Conservation (phyloP, 2,113 vertebrate genomes). For the Syngnathus floridae region DNA sequence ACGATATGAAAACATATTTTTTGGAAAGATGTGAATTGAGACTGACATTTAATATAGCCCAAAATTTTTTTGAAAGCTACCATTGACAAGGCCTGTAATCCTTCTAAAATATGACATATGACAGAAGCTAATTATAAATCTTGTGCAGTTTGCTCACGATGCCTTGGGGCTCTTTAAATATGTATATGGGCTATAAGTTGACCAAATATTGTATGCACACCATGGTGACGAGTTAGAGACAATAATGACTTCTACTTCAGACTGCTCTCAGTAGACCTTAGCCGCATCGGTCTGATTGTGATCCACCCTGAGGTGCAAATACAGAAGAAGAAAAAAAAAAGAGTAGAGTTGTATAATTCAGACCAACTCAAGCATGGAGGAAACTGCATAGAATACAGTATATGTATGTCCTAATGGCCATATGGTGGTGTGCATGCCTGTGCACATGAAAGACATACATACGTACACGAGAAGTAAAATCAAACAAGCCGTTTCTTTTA, state of each 20-base stretch:
- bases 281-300: conserved; percentile 11
- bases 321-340: conserved; percentile 16
- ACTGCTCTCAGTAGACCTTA: conserved; percentile 50
- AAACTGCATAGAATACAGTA: conserved; percentile 12
- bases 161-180: conserved; percentile 22
- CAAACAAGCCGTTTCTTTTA: background rate
- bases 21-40: conserved; percentile 21
- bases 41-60: conserved; percentile 15
- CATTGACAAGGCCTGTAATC: conserved; percentile 15
- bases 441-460: background rate
- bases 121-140: conserved; percentile 5
- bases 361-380: conserved; percentile 19
- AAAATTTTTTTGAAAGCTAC: conserved; percentile 13
- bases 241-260: conserved; percentile 26
- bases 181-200: conserved; percentile 25
- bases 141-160: background rate
- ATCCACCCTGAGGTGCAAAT: conserved; percentile 22
- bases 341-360: conserved; percentile 26
- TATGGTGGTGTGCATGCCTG: conserved; percentile 26
- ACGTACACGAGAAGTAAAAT: background rate
- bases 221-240: conserved; percentile 36
- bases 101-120: conserved; percentile 2
- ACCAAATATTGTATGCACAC: conserved; percentile 8
- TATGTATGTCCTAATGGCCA: conserved; percentile 15
- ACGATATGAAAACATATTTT: conserved; percentile 23